Base-by-base conservation (phyloP, 2,888 invertebrate species). In the Pyralis farinalis region DNA sequence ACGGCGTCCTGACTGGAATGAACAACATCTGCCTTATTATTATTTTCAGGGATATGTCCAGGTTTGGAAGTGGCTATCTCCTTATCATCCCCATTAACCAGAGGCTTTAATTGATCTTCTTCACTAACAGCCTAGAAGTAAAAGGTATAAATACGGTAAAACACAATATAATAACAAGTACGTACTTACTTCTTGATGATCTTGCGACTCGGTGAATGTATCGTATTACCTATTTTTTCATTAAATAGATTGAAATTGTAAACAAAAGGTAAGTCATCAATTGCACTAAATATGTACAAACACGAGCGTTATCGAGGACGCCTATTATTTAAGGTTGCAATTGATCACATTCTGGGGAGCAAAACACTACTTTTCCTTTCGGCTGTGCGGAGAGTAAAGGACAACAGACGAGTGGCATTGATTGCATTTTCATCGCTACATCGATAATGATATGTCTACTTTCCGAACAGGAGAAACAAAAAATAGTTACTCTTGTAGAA, bases 51-150 rank as follows among this genome's bases (percentile, higher is more conserved):
- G 44, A 82, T 69, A 47, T 85, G 82, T 53, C 83, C 85, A 12
- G 73, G 76, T 53, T 82, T 85, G 30, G 76, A 72, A 32, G 82
- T 79, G 9, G 76, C 77, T 4, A 81, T 80, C 58, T 82, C 82
- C 53, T 82, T 81, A 49, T 88, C 85, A 61, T 86, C 87, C 40
- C 87, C 87, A 46, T 88, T 87, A 47, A 86, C 68, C 52, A 87
- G 63, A 27, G 73, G 64, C 58, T 85, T 85, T 61, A 68, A 61
- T 67, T 73, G 69, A 46, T 72, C 75, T 58, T 75, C 81, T 36
- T 77, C 76, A 60, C 59, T 78, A 74, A 58, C 55, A 50, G 71
- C 84, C 85, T 85, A 83, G 63, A 85, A 82, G 59, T 69, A 65
- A 64, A 70, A 58, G 41, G 57, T 47, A 58, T 47, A 48, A 54